Conservation (phyloP, 2,797 vertebrate genomes). For the Sphenopsis melanotis region DNA sequence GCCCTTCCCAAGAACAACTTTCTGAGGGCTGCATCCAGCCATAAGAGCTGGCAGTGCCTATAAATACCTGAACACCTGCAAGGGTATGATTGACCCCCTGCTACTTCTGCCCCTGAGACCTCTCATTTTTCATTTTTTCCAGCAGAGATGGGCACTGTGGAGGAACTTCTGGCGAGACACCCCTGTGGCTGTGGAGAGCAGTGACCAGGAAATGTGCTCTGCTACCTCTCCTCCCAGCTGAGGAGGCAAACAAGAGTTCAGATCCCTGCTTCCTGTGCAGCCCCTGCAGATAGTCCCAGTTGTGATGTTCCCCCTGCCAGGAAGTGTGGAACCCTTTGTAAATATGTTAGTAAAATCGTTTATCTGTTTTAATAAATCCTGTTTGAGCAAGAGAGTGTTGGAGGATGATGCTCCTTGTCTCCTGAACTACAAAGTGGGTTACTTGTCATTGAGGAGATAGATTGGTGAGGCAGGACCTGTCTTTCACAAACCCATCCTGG, state of each 20-base stretch:
- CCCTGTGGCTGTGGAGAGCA: not conserved
- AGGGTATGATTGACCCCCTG: no score
- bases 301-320: not conserved
- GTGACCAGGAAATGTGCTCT: accelerated
- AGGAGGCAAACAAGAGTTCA: not conserved
- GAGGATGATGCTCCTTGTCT: not conserved
- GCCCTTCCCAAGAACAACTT: not conserved
- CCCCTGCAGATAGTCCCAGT: not conserved
- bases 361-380: not conserved
- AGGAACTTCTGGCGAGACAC: not conserved
- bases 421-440: not conserved
- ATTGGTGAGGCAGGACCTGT: not conserved
- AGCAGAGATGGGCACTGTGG: not conserved
- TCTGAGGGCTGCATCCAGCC: not conserved
- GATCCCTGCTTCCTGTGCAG: not conserved
- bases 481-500: not conserved
- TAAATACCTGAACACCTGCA: not conserved
- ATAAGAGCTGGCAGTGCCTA: not conserved
- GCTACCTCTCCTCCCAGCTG: not conserved
- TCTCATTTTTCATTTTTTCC: not conserved
- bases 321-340: not conserved
- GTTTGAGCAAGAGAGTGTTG: not conserved
- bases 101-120: not conserved
- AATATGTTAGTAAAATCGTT: accelerated
- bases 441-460: not conserved